A percentile compares a stretch with the other conserved stretches of the same genome.
phyloP scores from a whole-genome alignment of 2,113 vertebrate species.

The Bombycilla garrulus region DNA sequence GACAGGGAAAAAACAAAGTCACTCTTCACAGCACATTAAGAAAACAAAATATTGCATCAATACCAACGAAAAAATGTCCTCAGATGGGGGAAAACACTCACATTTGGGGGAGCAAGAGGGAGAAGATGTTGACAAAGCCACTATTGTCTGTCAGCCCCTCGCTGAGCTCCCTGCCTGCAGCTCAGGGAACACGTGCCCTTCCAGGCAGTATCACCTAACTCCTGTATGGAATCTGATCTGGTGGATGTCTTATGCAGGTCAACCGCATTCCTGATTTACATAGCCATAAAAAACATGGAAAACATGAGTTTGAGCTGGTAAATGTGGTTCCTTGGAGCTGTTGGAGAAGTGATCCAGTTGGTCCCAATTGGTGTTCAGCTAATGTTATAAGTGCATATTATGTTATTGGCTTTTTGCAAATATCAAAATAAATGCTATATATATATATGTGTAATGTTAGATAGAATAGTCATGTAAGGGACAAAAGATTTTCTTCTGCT shows the following conservation, averaged over 20 bases:
- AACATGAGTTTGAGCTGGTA: not conserved
- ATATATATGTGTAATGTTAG: too few species aligned
- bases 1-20: not conserved
- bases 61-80: not conserved
- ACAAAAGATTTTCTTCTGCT: too few species aligned
- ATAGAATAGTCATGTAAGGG: too few species aligned
- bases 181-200: not conserved
- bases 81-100: not conserved
- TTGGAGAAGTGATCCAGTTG: not conserved
- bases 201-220: not conserved
- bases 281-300: not conserved
- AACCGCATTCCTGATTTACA: not conserved
- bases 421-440: too few species aligned
- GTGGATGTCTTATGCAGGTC: not conserved
- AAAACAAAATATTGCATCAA: not conserved
- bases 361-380: not conserved
- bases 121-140: accelerated
- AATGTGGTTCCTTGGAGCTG: not conserved
- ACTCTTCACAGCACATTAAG: not conserved
- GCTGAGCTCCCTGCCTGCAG: not conserved
- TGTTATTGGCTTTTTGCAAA: too few species aligned
- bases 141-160: not conserved
- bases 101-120: not conserved
- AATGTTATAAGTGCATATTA: too few species aligned
- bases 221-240: not conserved